phyloP scores from a whole-genome alignment of 2,797 vertebrate species.

The Takifugu ocellatus region DNA sequence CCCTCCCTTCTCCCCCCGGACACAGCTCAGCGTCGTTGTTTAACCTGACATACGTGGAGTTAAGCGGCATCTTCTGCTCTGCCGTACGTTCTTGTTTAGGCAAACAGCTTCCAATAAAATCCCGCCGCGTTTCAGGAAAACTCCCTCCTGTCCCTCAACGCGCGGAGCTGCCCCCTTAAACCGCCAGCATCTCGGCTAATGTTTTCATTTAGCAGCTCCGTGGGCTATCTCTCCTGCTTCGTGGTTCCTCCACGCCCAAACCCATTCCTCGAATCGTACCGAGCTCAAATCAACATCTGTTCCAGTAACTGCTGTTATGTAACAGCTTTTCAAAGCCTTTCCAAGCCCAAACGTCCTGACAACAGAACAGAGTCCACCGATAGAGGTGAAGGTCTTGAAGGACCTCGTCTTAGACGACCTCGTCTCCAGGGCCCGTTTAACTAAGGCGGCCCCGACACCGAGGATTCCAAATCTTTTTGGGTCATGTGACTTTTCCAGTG shows the following conservation, averaged over 20 bases:
- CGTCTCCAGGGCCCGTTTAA: constrained; percentile 1
- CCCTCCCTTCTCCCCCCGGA: not conserved
- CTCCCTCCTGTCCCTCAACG: constrained; percentile 56
- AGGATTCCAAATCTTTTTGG: not conserved
- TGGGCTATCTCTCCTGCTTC: constrained; percentile 60
- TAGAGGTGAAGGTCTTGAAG: constrained; percentile 10
- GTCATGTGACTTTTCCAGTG: not conserved
- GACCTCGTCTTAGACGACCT: constrained; percentile 7
- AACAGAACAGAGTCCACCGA: constrained; percentile 37
- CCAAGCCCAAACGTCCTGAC: constrained; percentile 45
- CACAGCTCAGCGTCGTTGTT: constrained; percentile 28
- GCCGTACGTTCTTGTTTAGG: constrained; percentile 53
- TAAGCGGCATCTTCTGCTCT: constrained; percentile 57
- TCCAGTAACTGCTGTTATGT: constrained; percentile 68
- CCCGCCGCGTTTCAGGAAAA: constrained; percentile 53
- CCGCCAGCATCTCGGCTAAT: constrained; percentile 58
- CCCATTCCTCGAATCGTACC: constrained; percentile 53
- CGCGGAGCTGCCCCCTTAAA: constrained; percentile 43
- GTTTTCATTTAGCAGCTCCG: constrained; percentile 68
- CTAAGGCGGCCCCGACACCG: not conserved
- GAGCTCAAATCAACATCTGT: constrained; percentile 70
- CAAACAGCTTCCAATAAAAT: constrained; percentile 69
- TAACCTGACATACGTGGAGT: constrained; percentile 6
- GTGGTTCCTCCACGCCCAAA: constrained; percentile 61
- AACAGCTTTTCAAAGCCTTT: constrained; percentile 58